Base-by-base conservation (phyloP, 2,888 invertebrate genomes). In the Serrognathus titanus region DNA sequence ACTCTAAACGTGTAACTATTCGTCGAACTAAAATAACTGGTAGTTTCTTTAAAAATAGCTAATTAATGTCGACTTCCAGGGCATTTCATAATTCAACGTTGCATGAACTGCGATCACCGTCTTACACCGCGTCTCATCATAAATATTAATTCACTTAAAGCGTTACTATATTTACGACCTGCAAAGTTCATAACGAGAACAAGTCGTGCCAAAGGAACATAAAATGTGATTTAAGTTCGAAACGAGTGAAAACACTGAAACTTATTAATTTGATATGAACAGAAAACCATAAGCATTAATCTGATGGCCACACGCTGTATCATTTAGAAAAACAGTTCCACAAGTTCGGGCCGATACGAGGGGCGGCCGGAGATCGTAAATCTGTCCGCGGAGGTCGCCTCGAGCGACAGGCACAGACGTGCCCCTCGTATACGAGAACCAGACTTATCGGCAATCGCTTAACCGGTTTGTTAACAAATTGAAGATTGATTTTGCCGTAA, bases 381-480 rank as follows among this genome's bases (percentile, higher is more conserved):
- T 62, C 60, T 62, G 51, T 16, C 48, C 41, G 39, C 51, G 48
- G 54, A 55, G 53, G 56, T 56, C 58, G 59, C 62, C 53, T 48
- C 57, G 47, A 60, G 58, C 59, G 49, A 59, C 47, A 46, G 53
- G 52, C 54, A 55, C 55, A 59, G 57, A 62, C 58, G 52, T 47
- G 48, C 56, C 46, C 52, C 50, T 55, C 52, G 43, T 53, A 51
- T 59, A 60, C 51, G 48, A 53, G 50, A 57, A 50, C 39, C 24
- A 31, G 24, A 13, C 43, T 16, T 43, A 13, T 43, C 43, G 57
- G 38, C 47, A 45, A 54, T 51, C 58, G 49, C 40, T 43, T 56
- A 66, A 66, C 66, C 63, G 66, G 66, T 66, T 64, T 64, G 66
- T 63, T 65, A 63, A 66, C 66, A 65, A 66, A 66, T 66, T 65